These are phyloP conservation scores for Thalassaphorura encarpata DNA, from an alignment of 1,140 invertebrate species.

Conservation along the genomic window DNA sequence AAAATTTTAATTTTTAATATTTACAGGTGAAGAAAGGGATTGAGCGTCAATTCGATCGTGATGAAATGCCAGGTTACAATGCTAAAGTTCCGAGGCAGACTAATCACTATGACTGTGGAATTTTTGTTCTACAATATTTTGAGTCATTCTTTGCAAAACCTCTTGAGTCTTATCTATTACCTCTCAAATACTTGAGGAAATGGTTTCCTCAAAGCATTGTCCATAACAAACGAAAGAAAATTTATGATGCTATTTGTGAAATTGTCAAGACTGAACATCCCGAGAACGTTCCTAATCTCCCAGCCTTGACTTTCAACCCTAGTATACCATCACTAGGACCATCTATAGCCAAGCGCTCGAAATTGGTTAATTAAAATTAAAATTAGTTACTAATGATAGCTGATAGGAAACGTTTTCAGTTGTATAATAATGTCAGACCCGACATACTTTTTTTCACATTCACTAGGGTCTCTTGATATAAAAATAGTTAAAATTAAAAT, in stretches of 20 bases:
- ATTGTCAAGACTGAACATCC: not conserved
- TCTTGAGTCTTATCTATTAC: not conserved
- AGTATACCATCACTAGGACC: too few species aligned
- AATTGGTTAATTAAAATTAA: too few species aligned
- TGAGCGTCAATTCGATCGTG: constrained; percentile 57
- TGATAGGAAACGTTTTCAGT: too few species aligned
- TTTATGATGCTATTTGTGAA: constrained; percentile 17
- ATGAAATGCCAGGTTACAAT: constrained; percentile 67
- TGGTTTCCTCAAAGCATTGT: constrained; percentile 14
- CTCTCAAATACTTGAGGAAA: not conserved
- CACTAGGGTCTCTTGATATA: too few species aligned
- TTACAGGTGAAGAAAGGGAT: constrained; percentile 45
- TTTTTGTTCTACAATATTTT: constrained; percentile 91
- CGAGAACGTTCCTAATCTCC: not conserved
- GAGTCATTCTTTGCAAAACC: constrained; percentile 70
- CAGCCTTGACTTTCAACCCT: too few species aligned
- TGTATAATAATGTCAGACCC: too few species aligned
- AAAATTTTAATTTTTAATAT: not conserved
- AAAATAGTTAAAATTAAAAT: too few species aligned
- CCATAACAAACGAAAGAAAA: constrained; percentile 10
- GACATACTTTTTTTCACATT: too few species aligned
- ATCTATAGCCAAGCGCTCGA: too few species aligned
- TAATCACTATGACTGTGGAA: constrained; percentile 93
- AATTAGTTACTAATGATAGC: too few species aligned
- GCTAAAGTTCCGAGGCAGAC: constrained; percentile 91